phyloP scores from a whole-genome alignment of 1,140 invertebrate genomes.

The Psix sp. region DNA sequence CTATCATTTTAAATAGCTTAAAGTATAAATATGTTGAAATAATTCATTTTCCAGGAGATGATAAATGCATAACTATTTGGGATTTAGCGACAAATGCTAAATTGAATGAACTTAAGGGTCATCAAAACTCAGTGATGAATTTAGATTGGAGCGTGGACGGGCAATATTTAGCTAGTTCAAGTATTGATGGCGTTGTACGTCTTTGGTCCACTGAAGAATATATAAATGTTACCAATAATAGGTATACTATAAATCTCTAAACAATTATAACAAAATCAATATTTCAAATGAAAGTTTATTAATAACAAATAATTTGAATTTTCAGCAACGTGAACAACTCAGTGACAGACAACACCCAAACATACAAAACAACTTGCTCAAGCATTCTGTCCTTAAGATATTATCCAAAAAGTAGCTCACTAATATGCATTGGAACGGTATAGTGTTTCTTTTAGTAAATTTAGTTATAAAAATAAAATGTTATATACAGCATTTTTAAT shows the following conservation, averaged over 20 bases:
- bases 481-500: not conserved
- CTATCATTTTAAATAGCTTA: too few relatives aligned
- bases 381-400: slow-evolving; percentile 73
- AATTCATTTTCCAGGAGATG: slow-evolving; percentile 78
- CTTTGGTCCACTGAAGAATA: slow-evolving; percentile 79
- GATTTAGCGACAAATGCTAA: slow-evolving; percentile 81
- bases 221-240: slow-evolving; percentile 66
- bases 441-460: slow-evolving; percentile 28
- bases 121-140: slow-evolving; percentile 80
- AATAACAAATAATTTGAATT: slow-evolving; percentile 22
- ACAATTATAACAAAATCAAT: too few relatives aligned
- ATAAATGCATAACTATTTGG: slow-evolving; percentile 82
- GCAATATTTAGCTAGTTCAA: slow-evolving; percentile 80
- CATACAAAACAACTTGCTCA: slow-evolving; percentile 71
- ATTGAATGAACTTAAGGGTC: slow-evolving; percentile 80
- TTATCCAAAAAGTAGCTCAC: slow-evolving; percentile 72
- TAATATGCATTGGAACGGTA: slow-evolving; percentile 72
- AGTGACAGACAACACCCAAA: slow-evolving; percentile 64
- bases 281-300: not conserved
- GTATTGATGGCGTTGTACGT: slow-evolving; percentile 79
- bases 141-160: slow-evolving; percentile 81
- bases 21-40: not conserved
- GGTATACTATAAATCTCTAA: slow-evolving; percentile 70
- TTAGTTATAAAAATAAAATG: not conserved
- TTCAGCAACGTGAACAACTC: slow-evolving; percentile 66